These are phyloP conservation scores for Holothuria leucospilota DNA, from an alignment of 53 echinoderm and acorn worm species.

Conservation along the genomic window DNA sequence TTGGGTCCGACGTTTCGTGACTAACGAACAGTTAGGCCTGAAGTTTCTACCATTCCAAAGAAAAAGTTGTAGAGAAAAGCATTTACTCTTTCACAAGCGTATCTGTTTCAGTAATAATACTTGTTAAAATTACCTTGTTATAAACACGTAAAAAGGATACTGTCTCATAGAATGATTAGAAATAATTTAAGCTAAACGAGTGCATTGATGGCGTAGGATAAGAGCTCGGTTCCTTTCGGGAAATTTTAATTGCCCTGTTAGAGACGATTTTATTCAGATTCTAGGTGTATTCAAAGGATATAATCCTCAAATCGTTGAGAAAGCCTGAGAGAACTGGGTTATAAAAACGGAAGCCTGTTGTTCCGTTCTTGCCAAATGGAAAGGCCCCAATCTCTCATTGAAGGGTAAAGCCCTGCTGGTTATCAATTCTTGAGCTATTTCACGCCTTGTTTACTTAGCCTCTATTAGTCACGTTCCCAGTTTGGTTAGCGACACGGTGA, in stretches of 20 bases:
- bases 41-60: too few relatives aligned
- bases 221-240: too few relatives aligned
- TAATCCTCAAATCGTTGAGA: not conserved
- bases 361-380: not conserved
- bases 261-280: not conserved
- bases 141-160: too few relatives aligned
- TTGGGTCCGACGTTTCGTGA: too few relatives aligned
- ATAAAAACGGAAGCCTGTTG: not conserved
- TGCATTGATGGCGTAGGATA: too few relatives aligned
- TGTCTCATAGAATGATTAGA: too few relatives aligned
- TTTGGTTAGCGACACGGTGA: not conserved
- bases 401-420: not conserved
- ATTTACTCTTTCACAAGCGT: too few relatives aligned
- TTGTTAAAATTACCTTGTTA: too few relatives aligned
- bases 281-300: not conserved
- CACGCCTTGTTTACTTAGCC: not conserved
- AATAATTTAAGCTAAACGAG: too few relatives aligned
- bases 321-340: not conserved
- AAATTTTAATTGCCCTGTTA: conserved; percentile 9
- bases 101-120: too few relatives aligned
- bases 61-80: too few relatives aligned
- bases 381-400: not conserved
- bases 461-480: not conserved
- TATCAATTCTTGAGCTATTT: not conserved
- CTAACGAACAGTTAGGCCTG: too few relatives aligned